Evolutionary conservation across 2,797 vertebrate species (phyloP).

Genomic region (Iguana delicatissima): DNA sequence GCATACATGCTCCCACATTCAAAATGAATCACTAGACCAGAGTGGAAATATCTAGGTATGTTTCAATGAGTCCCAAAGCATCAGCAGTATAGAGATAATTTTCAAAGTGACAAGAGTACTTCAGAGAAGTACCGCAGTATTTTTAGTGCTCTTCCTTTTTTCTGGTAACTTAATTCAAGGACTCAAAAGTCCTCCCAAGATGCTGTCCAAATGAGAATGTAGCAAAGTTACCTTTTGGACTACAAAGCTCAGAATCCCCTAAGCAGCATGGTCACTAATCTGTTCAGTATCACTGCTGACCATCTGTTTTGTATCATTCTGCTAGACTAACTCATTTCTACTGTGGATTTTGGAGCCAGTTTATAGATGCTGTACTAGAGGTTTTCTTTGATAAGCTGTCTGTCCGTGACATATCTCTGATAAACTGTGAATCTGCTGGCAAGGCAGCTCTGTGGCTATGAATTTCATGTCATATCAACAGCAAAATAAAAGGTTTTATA

Average conservation of each 20-base stretch:
- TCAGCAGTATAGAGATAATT: not conserved
- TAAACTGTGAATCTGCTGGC: slow-evolving; percentile 33
- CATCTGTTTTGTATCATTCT: slow-evolving; percentile 9
- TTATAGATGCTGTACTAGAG: not conserved
- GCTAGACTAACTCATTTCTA: not conserved
- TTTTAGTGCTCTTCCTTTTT: not conserved
- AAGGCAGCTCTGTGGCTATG: slow-evolving; percentile 30
- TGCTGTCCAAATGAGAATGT: not conserved
- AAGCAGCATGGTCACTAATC: not conserved
- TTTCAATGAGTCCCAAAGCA: not conserved
- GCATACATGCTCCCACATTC: not conserved
- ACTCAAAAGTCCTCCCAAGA: not conserved
- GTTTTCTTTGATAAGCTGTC: slow-evolving; percentile 41
- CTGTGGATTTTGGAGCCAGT: not conserved
- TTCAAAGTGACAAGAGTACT: not conserved
- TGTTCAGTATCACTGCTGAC: not conserved
- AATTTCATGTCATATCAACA: slow-evolving; percentile 32
- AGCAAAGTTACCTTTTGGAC: too few relatives aligned
- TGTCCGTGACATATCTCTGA: not conserved
- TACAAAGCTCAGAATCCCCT: not conserved
- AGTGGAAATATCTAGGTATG: not conserved
- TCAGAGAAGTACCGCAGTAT: too few relatives aligned
- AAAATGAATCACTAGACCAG: not conserved
- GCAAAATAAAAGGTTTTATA: slow-evolving; percentile 48
- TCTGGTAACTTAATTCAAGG: not conserved